Evolutionary conservation across 2,888 invertebrate species (phyloP), one percentile per base, ranked within the genome.

Genomic region (Clitarchus hookeri): DNA sequence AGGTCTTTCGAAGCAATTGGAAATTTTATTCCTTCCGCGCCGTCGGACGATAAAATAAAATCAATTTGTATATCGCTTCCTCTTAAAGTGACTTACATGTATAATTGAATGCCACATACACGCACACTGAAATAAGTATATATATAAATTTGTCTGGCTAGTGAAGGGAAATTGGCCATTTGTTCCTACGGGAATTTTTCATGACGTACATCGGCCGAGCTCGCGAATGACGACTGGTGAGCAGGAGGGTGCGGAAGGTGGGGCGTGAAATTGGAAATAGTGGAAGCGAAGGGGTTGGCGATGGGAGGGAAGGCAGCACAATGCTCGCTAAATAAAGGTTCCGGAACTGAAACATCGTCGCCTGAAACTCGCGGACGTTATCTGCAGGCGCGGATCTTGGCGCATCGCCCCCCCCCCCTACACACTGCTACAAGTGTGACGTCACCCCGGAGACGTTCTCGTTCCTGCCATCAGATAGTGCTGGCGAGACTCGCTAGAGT

Each of bases 301-400:
- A 65, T 8, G 65, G 65, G 65, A 9, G n/a, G 65, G 65, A 65
- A 6, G 65, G 65, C 65, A 23, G 65, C 23, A 65, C 65, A 65
- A 65, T 65, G 65, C 65, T n/a, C 23, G 65, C 65, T 65, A 65
- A 65, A 65, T n/a, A 65, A n/a, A 65, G 65, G 65, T 23, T n/a
- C 65, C 65, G 65, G 65, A 65, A 65, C 65, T 65, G 65, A 65
- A 65, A 65, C 65, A 65, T n/a, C 65, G 65, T n/a, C 23, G 19
- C 65, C 16, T 65, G 65, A 65, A n/a, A 65, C n/a, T 65, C 65
- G 19, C 23, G 65, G 65, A 65, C 65, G 65, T 65, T 65, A 65
- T 65, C 65, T 65, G 23, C 65, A 65, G 65, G 65, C 65, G n/a
- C n/a, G 19, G 19, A n/a, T 23, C 65, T 65, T 65, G 65, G 65